A percentile compares a stretch with the other conserved stretches of the same genome.
These are phyloP conservation scores for Rhombomys opimus DNA, from an alignment of 2,113 vertebrate genomes.

Conservation along the genomic window DNA sequence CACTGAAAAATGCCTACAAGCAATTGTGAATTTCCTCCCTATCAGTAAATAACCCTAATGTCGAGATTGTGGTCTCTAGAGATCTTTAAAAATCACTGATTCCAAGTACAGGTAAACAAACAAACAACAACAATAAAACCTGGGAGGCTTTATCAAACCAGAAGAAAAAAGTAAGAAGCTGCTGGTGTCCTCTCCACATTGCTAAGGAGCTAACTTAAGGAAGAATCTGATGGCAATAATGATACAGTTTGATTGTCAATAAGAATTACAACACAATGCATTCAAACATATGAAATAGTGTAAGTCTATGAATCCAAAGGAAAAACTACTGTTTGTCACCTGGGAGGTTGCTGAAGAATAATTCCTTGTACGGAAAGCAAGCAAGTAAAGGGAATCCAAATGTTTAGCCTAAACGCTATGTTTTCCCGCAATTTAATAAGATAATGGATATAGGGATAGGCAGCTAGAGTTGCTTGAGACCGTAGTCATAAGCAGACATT, in stretches of 20 bases:
- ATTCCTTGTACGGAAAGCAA: neutral
- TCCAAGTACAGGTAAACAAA: neutral
- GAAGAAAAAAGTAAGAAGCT: neutral
- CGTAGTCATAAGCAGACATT: neutral
- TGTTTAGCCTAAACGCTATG: neutral
- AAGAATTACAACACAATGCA: neutral
- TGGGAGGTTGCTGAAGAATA: neutral
- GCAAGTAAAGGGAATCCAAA: neutral
- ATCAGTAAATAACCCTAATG: neutral
- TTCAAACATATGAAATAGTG: conserved; percentile 6
- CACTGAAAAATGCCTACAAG: neutral
- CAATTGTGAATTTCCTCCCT: neutral
- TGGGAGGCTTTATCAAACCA: neutral
- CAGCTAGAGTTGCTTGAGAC: neutral
- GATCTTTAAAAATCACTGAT: neutral
- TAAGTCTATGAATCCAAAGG: neutral
- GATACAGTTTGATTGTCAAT: neutral
- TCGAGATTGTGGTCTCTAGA: neutral
- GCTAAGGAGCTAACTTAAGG: neutral
- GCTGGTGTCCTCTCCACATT: neutral
- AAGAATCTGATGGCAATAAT: neutral
- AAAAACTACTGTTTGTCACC: neutral
- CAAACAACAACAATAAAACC: neutral
- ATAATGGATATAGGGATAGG: neutral
- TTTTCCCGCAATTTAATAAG: neutral